These are phyloP conservation scores for Trachurus trachurus DNA, from an alignment of 2,797 vertebrate species.

Conservation along the genomic window DNA sequence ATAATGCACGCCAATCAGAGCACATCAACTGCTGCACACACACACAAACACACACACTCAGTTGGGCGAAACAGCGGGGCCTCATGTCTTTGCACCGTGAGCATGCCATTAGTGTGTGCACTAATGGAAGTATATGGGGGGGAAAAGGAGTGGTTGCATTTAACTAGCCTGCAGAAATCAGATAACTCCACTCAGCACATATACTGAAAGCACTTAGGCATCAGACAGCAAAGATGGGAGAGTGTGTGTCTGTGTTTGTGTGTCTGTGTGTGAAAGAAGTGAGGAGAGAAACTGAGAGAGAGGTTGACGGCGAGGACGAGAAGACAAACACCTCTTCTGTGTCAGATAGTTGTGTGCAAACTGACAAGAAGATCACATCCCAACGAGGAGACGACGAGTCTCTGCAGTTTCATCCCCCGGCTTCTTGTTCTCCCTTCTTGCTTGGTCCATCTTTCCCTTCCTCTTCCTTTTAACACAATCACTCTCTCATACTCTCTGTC, in stretches of 20 bases:
- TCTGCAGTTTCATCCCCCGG: too few species aligned
- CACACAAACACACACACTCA: constrained; percentile 9
- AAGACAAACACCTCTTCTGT: constrained; percentile 48
- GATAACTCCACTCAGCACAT: constrained; percentile 79
- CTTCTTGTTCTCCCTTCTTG: constrained; percentile 23
- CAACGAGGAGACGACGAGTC: constrained; percentile 33
- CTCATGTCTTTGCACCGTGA: constrained; percentile 13
- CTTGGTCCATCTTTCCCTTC: constrained; percentile 1
- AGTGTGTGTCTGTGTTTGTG: background rate
- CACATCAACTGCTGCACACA: constrained; percentile 4
- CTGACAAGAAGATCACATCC: constrained; percentile 41
- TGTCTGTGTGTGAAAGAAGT: constrained; percentile 1
- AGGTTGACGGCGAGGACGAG: constrained; percentile 33
- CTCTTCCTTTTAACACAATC: background rate
- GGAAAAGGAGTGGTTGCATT: constrained; percentile 62
- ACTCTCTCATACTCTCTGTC: background rate
- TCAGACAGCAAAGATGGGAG: constrained; percentile 43
- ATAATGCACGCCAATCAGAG: background rate
- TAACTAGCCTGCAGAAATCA: constrained; percentile 76
- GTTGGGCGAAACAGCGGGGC: constrained; percentile 13
- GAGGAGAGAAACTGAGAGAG: background rate
- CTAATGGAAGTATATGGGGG: constrained; percentile 57
- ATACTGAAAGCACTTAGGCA: constrained; percentile 67
- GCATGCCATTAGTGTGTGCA: constrained; percentile 50
- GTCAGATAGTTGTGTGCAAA: constrained; percentile 44